Base-by-base conservation (phyloP, 2,888 invertebrate genomes). In the Sesia apiformis region DNA sequence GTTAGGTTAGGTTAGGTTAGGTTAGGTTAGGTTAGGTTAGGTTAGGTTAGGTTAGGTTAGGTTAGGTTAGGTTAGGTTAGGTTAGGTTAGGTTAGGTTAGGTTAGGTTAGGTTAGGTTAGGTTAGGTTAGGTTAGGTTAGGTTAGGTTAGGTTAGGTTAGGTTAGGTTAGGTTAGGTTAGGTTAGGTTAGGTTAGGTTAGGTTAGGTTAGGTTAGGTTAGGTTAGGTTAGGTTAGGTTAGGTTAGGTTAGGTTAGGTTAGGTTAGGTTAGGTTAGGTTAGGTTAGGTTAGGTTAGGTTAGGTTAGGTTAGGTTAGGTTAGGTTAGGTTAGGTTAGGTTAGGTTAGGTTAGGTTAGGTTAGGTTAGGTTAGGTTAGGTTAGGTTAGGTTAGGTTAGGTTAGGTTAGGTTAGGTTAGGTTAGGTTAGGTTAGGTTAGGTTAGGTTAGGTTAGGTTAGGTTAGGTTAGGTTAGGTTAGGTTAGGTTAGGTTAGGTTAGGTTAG, bases 121-220 rank as follows among this genome's bases (percentile, higher is more conserved):
- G 49, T 49, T 49, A 49, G 49, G 49, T 49, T 49, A 49, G 49
- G 49, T 49, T 49, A 49, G 49, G 49, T 49, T 49, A 49, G 49
- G 41, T 41, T 41, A 41, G 41, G 41, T 41, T 41, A 41, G 41
- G 41, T 41, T 41, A 41, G 41, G 41, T 41, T 41, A 41, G 41
- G 41, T 41, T 41, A 41, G 41, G 41, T 41, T 41, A 41, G 41
- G 41, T 41, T 41, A 41, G 41, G 41, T 41, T 41, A 41, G 41
- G 41, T 41, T 41, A 41, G 41, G 41, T 41, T 41, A 41, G 41
- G 41, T 41, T 41, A 41, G 52, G 52, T 52, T 52, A 52, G 52
- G 52, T 52, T 52, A 52, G 52, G 52, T 52, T 52, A 52, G 52
- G 52, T 52, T 52, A 52, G 52, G 51, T 51, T 51, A 51, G 51